phyloP scores from a whole-genome alignment of 2,888 invertebrate species.

The Omphaloscelis lunosa region DNA sequence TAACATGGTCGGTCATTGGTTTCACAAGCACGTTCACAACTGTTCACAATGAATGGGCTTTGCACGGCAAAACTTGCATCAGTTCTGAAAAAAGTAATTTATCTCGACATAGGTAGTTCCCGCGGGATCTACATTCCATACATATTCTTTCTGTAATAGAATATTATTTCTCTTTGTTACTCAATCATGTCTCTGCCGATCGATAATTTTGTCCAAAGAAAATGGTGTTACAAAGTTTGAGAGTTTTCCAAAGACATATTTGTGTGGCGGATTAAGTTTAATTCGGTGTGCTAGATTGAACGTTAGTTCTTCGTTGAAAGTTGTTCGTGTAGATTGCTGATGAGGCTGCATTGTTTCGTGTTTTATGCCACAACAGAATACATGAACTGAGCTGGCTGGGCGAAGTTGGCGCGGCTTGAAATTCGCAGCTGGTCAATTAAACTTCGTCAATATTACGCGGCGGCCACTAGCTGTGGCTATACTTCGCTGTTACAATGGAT shows the following conservation, averaged over 20 bases:
- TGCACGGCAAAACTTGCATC: constrained; percentile 28
- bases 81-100: constrained; percentile 23
- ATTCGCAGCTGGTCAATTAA: constrained; percentile 70
- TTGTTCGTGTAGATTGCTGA: constrained; percentile 53
- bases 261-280: constrained; percentile 44
- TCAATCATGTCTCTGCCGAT: constrained; percentile 41
- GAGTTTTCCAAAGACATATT: constrained; percentile 31
- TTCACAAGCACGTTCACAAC: constrained; percentile 19
- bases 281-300: constrained; percentile 18
- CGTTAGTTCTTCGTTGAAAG: constrained; percentile 44
- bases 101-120: constrained; percentile 14
- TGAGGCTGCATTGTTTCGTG: constrained; percentile 76
- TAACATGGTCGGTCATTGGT: constrained; percentile 10
- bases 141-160: constrained; percentile 45
- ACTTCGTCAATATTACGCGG: constrained; percentile 62
- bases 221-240: constrained; percentile 28
- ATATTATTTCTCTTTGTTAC: constrained; percentile 45
- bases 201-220: constrained; percentile 49
- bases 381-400: constrained; percentile 59
- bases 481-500: constrained; percentile 45
- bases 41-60: constrained; percentile 17
- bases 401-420: constrained; percentile 50
- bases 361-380: constrained; percentile 69
- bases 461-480: constrained; percentile 13
- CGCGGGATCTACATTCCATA: constrained; percentile 28